Evolutionary conservation across 2,888 invertebrate genomes (phyloP).

Genomic region (Cephus spinipes): DNA sequence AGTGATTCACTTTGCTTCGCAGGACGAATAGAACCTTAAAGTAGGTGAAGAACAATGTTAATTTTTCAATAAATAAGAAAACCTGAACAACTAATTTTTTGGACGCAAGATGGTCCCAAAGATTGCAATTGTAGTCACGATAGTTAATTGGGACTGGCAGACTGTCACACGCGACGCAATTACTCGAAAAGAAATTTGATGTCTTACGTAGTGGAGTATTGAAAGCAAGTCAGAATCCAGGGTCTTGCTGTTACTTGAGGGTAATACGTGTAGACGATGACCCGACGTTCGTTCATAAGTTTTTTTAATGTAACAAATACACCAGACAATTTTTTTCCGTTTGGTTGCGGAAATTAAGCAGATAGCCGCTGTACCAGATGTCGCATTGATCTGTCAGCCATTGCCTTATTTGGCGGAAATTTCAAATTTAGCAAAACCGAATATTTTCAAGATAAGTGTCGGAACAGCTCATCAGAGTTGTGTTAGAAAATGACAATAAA

Average conservation of each 20-base stretch:
- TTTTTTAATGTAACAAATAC: conserved; percentile 6
- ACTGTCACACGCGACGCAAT: neutral
- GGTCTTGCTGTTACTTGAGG: neutral
- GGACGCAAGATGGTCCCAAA: neutral
- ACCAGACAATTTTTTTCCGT: neutral
- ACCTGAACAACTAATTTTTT: neutral
- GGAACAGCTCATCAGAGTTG: no score
- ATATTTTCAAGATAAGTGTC: neutral
- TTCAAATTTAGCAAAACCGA: neutral
- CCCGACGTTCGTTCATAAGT: neutral
- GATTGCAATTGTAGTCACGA: neutral
- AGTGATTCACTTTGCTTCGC: neutral
- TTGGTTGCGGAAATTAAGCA: neutral
- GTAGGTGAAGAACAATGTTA: neutral
- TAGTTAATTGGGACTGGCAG: neutral
- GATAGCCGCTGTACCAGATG: conserved; percentile 2
- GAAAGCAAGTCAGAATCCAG: neutral
- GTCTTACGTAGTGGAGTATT: neutral
- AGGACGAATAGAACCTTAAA: neutral
- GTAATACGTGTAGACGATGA: no score
- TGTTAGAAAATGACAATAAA: no score
- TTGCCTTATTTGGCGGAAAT: neutral
- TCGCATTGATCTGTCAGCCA: neutral
- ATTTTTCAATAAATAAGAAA: neutral
- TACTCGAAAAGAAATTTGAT: neutral